Percentiles rank a stretch among this genome's conserved stretches.
Evolutionary conservation across 2,888 invertebrate species (phyloP).

Genomic region (Strigamia transsilvanica): DNA sequence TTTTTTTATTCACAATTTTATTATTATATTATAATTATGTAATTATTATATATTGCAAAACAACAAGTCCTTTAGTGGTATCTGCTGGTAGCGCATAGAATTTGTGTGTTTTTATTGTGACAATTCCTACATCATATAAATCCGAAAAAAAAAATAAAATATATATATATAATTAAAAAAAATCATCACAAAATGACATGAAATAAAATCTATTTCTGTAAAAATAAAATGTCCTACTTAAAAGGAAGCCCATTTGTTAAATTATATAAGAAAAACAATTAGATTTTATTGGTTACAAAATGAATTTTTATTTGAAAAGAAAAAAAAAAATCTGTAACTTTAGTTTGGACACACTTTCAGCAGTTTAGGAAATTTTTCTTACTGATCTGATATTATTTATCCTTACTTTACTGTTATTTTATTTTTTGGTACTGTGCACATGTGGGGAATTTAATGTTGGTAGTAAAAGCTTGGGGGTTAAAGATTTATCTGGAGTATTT

Average conservation of each 20-base stretch:
- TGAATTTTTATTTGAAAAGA: neutral
- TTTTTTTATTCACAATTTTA: constrained; percentile 20
- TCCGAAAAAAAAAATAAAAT: neutral
- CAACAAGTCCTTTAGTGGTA: constrained; percentile 48
- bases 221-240: constrained; percentile 33
- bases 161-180: neutral
- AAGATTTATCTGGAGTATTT: constrained; percentile 10
- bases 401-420: neutral
- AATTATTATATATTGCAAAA: constrained; percentile 38
- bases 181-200: constrained; percentile 40
- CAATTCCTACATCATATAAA: constrained; percentile 30
- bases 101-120: constrained; percentile 44
- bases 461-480: constrained; percentile 23
- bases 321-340: constrained; percentile 12
- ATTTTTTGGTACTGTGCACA: constrained; percentile 35
- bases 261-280: neutral
- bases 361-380: constrained; percentile 18
- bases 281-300: neutral
- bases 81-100: constrained; percentile 51
- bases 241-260: constrained; percentile 20
- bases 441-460: constrained; percentile 34
- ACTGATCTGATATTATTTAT: constrained; percentile 14
- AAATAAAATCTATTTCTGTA: constrained; percentile 46
- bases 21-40: constrained; percentile 46
- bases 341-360: constrained; percentile 49